Evolutionary conservation across 1,140 invertebrate species (phyloP).

Genomic region (Mamestra configurata): DNA sequence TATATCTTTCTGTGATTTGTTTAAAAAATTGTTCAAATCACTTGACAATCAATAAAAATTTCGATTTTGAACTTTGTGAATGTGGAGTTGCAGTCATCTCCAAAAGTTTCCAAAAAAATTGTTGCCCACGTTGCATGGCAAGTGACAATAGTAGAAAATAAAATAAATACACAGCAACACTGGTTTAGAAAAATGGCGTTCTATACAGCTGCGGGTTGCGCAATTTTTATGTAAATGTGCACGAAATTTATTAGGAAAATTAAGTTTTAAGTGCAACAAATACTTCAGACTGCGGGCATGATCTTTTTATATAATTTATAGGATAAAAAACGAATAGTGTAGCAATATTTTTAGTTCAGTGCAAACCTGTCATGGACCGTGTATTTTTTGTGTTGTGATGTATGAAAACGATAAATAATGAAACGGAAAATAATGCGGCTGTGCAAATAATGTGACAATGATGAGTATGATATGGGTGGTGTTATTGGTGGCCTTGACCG

Average conservation of each 20-base stretch:
- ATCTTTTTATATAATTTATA: slow-evolving; percentile 69
- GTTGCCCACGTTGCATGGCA: slow-evolving; percentile 36
- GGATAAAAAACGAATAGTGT: slow-evolving; percentile 70
- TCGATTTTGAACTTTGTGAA: no score
- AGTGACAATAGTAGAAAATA: slow-evolving; percentile 38
- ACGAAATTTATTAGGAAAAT: slow-evolving; percentile 76
- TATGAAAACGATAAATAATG: slow-evolving; percentile 86
- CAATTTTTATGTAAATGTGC: slow-evolving; percentile 87
- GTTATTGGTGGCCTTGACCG: slow-evolving; percentile 79
- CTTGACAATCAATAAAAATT: no score
- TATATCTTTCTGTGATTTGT: no score
- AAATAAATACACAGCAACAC: slow-evolving; percentile 60
- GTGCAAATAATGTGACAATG: slow-evolving; percentile 85
- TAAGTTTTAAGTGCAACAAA: slow-evolving; percentile 76
- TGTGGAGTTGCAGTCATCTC: no score
- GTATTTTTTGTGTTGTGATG: slow-evolving; percentile 87
- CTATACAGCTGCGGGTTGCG: slow-evolving; percentile 86
- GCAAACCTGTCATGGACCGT: slow-evolving; percentile 83
- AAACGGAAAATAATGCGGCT: slow-evolving; percentile 84
- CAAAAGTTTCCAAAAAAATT: slow-evolving; percentile 9
- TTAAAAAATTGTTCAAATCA: no score
- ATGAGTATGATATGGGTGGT: slow-evolving; percentile 84
- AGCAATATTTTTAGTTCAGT: slow-evolving; percentile 69
- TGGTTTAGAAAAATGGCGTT: slow-evolving; percentile 85
- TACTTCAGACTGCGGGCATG: slow-evolving; percentile 72